Evolutionary conservation across 2,797 vertebrate genomes (phyloP), one percentile per base, ranked within the genome.

Genomic region (Knipowitschia caucasica): DNA sequence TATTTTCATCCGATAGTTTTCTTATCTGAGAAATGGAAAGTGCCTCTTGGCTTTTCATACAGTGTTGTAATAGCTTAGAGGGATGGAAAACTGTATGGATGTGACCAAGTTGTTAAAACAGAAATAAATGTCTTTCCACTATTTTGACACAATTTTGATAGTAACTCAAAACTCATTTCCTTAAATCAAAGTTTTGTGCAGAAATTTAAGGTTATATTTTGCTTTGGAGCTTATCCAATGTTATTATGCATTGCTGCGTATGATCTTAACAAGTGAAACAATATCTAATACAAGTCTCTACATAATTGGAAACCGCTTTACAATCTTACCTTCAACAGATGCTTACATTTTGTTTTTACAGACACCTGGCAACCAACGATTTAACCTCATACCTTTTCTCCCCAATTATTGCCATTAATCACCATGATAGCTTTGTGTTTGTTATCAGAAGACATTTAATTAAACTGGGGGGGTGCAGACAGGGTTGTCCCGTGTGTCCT

Each of bases 401-500:
- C n/a, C n/a, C n/a, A 27, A 29, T 27, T 29, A 27, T 8, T 45
- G 26, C 27, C 45, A 47, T 47, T 31, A 47, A 31, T 47, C 45
- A 47, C 17, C 3, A 2, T 31, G 45, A 47, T 21, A 7, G 26
- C 11, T 46, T 4, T 29, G 7, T 30, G 27, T 47, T 31, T 47
- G 45, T 47, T 47, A 20, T 47, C 12, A 18, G 17, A 21, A 21
- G 5, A 3, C 9, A 17, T 47, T 47, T 31, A 20, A 31, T 47
- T 12, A 47, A 47, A 47, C 3, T n/a, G n/a, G n/a, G 45, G 9
- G 17, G 27, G 27, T 4, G 15, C 27, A 47, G 44, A 47, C 44
- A 47, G 44, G 17, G 44, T 15, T 18, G 17, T 30, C n/a, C 4
- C 7, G n/a, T 3, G 44, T 18, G 9, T 29, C 44, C 26, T 3